Evolutionary conservation across 2,888 invertebrate genomes (phyloP).

Genomic region (Sepioteuthis lessoniana): DNA sequence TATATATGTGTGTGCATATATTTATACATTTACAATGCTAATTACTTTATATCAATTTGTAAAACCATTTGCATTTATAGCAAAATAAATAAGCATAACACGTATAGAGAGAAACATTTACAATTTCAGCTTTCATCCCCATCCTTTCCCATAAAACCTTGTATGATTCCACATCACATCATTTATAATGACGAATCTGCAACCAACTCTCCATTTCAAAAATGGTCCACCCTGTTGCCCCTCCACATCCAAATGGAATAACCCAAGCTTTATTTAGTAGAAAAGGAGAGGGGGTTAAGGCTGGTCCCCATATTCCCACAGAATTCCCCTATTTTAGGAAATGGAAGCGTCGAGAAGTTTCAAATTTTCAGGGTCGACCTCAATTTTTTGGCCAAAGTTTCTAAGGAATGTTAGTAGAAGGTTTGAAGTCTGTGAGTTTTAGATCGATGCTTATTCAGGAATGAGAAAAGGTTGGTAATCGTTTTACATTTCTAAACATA

Average conservation of each 20-base stretch:
- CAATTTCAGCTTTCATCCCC: not conserved
- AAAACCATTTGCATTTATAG: too few relatives aligned
- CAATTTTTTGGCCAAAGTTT: conserved; percentile 16
- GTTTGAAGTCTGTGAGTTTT: not conserved
- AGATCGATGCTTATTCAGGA: conserved; percentile 14
- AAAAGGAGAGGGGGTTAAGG: not conserved
- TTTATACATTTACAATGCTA: too few relatives aligned
- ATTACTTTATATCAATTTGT: too few relatives aligned
- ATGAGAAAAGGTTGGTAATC: not conserved
- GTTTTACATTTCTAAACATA: not conserved
- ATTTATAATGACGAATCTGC: not conserved
- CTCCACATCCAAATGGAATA: not conserved
- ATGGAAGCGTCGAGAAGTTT: conserved; percentile 17
- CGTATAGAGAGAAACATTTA: too few relatives aligned
- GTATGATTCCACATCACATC: too few relatives aligned
- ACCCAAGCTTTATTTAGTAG: too few relatives aligned
- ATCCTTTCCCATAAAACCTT: not conserved
- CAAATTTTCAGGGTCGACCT: conserved; percentile 16
- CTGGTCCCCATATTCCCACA: not conserved
- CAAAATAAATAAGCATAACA: too few relatives aligned
- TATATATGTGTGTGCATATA: too few relatives aligned
- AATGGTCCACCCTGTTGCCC: conserved; percentile 14
- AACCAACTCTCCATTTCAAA: not conserved
- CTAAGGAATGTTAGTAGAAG: not conserved
- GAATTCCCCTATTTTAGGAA: not conserved